These are phyloP conservation scores for Lepilemur septentrionalis DNA, from an alignment of 2,797 vertebrate species.

Conservation along the genomic window DNA sequence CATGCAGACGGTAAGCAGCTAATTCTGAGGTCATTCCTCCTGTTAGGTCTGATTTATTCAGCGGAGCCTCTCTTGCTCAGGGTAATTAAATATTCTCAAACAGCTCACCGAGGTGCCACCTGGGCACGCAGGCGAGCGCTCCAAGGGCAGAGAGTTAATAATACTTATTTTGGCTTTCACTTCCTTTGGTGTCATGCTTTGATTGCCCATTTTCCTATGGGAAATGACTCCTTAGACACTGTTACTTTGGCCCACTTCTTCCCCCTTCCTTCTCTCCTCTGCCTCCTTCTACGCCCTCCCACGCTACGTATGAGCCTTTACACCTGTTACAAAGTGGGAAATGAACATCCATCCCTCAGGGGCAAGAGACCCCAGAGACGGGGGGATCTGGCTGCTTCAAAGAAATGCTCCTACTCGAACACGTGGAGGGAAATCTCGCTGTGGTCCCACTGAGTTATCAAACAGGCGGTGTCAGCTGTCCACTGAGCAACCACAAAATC, in stretches of 20 bases:
- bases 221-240: not conserved
- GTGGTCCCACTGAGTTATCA: not conserved
- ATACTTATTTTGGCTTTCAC: not conserved
- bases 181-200: not conserved
- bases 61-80: not conserved
- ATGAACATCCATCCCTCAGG: not conserved
- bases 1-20: not conserved
- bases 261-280: not conserved
- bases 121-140: not conserved
- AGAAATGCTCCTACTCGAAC: not conserved
- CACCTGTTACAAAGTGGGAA: not conserved
- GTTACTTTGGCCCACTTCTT: slow-evolving; percentile 6
- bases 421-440: not conserved
- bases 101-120: not conserved
- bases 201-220: not conserved
- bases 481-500: not conserved
- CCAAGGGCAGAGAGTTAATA: not conserved
- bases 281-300: not conserved
- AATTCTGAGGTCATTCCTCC: not conserved
- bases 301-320: not conserved
- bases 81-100: not conserved
- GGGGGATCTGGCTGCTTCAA: not conserved
- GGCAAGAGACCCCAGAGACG: not conserved
- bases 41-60: not conserved
- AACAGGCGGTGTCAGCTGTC: not conserved